Evolutionary conservation across 2,888 invertebrate genomes (phyloP), one percentile per base, ranked within the genome.

Genomic region (Ochropleura leucogaster): DNA sequence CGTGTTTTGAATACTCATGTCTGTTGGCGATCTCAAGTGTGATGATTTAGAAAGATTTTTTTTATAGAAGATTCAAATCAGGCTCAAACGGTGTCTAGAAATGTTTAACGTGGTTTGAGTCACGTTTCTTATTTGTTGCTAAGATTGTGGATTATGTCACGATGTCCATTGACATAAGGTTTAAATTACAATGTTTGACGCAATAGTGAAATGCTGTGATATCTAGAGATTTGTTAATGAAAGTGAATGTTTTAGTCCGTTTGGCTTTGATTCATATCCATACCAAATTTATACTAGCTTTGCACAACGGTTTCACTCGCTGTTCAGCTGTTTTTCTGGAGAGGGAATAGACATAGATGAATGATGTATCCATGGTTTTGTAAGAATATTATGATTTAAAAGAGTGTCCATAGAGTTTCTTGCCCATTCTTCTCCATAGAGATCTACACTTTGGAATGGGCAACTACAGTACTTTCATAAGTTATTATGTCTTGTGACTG

Each of bases 1-100:
- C 82, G 46, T 51, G 65, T 42, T 68, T 16, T 10, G 16, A 70
- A 73, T 71, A 20, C 70, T 60, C 70, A 18, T 65, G 68, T 62
- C 18, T 59, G 59, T 62, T 59, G 62, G 9, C 62, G 30, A 73
- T 73, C 40, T 68, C 44, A 2, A 63, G 55, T 60, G 60, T 30
- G 63, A 72, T 68, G 69, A 51, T 73, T 70, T 68, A 71, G 67
- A 81, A 77, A 62, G 49, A 77, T 67, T 57, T 49, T 55, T 51
- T 55, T 53, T 16, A 30, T 30, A 42, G 14, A 20, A 14, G 14
- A 68, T 63, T 40, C 7, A 49, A 75, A 60, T 75, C 46, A 46
- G 51, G 8, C n/a, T 51, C 4, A 16, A 20, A 42, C 60, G 14
- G 51, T 18, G n/a, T 7, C 7, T 40, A 44, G 67, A 30, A 53